Percentiles rank a stretch among this genome's conserved stretches.
Conservation (phyloP, 37 sponge, comb jelly and placozoan species). For the Amphimedon queenslandica region DNA sequence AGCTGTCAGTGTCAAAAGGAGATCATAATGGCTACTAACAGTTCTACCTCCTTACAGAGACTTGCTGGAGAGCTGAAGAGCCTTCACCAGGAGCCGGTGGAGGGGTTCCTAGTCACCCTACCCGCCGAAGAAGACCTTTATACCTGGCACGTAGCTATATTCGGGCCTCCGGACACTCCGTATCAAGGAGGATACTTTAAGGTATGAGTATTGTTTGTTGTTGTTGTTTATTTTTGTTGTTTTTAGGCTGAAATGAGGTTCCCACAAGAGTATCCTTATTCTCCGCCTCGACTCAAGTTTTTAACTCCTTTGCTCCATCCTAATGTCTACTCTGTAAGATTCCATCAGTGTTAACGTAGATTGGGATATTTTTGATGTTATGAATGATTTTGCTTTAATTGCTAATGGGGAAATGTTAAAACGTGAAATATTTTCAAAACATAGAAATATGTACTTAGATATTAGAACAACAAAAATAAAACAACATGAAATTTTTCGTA, state of each 20-base stretch:
- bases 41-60: conserved; percentile 66
- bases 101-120: conserved; percentile 85
- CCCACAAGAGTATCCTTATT: conserved; percentile 97
- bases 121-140: conserved; percentile 80
- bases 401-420: not conserved
- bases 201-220: conserved; percentile 29
- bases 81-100: conserved; percentile 83
- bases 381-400: not conserved
- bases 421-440: not conserved
- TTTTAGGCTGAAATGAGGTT: conserved; percentile 85
- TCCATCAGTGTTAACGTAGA: not conserved
- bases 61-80: conserved; percentile 78
- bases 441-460: too few species aligned
- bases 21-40: conserved; percentile 39
- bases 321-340: conserved; percentile 86
- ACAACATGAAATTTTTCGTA: too few species aligned
- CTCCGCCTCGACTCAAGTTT: conserved; percentile 87
- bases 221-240: not conserved
- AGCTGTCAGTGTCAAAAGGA: not conserved
- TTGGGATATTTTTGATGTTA: too few species aligned
- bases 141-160: conserved; percentile 91
- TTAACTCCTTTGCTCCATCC: conserved; percentile 89
- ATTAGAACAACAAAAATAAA: too few species aligned
- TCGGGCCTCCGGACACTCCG: conserved; percentile 98
- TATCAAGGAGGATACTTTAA: conserved; percentile 97